phyloP scores from a whole-genome alignment of 2,797 vertebrate species.

The Heteromormyrus szaboi region DNA sequence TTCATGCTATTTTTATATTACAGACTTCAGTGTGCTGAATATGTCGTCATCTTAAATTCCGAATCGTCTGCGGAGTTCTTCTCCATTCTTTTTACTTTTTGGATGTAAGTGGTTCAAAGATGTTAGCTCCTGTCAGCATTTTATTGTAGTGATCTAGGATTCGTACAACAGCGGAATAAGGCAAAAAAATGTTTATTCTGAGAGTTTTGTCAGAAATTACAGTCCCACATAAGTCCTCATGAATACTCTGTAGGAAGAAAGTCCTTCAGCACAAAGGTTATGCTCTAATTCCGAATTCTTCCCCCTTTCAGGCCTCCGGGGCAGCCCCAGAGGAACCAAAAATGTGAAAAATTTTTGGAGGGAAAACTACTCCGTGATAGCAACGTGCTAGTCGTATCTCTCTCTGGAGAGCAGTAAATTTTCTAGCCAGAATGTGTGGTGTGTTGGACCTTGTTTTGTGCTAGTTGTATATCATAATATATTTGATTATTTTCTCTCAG shows the following conservation, averaged over 20 bases:
- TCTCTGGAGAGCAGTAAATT: not conserved
- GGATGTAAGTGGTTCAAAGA: not conserved
- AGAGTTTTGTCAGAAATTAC: not conserved
- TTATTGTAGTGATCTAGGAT: not conserved
- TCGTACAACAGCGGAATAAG: not conserved
- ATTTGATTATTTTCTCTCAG: not conserved
- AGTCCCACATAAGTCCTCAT: not conserved
- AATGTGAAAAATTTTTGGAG: not conserved
- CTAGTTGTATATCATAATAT: not conserved
- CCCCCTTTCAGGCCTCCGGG: not conserved
- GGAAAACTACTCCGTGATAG: not conserved
- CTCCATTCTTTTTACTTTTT: not conserved
- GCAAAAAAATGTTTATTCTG: not conserved
- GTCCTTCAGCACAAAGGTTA: not conserved
- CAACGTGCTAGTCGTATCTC: not conserved
- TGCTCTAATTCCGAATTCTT: not conserved
- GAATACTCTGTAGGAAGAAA: not conserved
- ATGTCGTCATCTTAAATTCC: not conserved
- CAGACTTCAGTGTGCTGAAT: not conserved
- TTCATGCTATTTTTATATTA: not conserved
- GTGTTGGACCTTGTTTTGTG: not conserved
- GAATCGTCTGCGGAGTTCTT: not conserved
- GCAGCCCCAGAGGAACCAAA: not conserved
- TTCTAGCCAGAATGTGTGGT: not conserved
- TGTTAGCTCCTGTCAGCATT: not conserved